Base-by-base conservation (phyloP, 2,888 invertebrate genomes). In the Crocallis elinguaria region DNA sequence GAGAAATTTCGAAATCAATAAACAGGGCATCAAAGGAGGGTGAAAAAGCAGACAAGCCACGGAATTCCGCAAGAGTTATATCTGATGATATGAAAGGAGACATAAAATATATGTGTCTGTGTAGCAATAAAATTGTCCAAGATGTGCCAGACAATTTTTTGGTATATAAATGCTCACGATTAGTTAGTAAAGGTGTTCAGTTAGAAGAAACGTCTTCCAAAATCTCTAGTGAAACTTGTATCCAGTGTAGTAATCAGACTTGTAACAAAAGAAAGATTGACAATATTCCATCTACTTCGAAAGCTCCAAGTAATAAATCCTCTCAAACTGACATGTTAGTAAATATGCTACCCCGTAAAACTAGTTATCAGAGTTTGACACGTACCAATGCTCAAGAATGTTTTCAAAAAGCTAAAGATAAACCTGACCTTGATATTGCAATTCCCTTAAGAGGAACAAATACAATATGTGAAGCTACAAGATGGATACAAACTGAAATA, bases 401-500 rank as follows among this genome's bases (percentile, higher is more conserved):
- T 16, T 38, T 23, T 29, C 37, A 12, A 12, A 53, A 49, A 29
- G n/a, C 25, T 19, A 21, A 14, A 13, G 25, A 39, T 2, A 59
- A 51, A 7, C 50, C 51, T 54, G 27, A 43, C 43, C 21, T 42
- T 17, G n/a, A 45, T 4, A 32, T 49, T 23, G 48, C n/a, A 23
- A 64, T 37, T 42, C 11, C 27, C 16, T 33, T 30, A 7, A 60
- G 39, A 29, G 52, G 56, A 16, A 51, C 49, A 25, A 21, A 56
- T 4, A 59, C 65, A 2, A 52, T 81, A 9, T 58, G 69, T 49
- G 86, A 86, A 69, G 77, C 79, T 17, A 84, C 85, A 14, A 79
- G 85, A 65, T 83, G 77, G 27, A 71, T 84, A 14, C 91, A 91
- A 71, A 91, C 91, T 16, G 88, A 89, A 69, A 87, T 91, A 17